Base-by-base conservation (phyloP, 2,888 invertebrate species). In the Callimorpha dominula region DNA sequence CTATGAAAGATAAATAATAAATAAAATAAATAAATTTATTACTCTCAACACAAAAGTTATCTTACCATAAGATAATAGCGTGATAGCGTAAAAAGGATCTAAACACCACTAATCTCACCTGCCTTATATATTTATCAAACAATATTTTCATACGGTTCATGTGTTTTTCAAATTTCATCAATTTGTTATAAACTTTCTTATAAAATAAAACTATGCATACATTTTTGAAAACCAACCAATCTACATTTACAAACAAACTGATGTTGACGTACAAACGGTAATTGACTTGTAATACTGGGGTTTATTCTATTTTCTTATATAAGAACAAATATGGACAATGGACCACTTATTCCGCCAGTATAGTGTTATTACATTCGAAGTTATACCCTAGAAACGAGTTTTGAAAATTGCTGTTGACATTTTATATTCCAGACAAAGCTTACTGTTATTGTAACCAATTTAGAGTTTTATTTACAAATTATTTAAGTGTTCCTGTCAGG, bases 321-420 rank as follows among this genome's bases (percentile, higher is more conserved):
- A 12, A 60, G 60, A 60, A 60, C 14, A 15, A 50, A 66, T 31
- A 14, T 66, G 66, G 31, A 65, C 63, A 63, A 63, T 69, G 63
- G 64, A 31, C 70, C 66, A 50, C 31, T 52, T 66, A n/a, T 49
- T 50, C 20, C 46, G 3, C 20, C 12, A 65, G 42, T 63, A 54
- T 57, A 57, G 42, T 60, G 57, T 31, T 17, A 68, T 68, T 68
- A 71, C 49, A 63, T 11, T 57, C 4, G 42, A 70, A n/a, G 78
- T 73, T 73, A 63, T 65, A 65, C 52, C 63, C 70, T 49, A n/a
- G 65, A 46, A 62, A 73, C 20, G 71, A 65, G 46, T 43, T 66
- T 73, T 68, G 54, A 68, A 74, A 76, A 73, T 66, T 73, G 54
- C n/a, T 67, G 31, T 72, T 76, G 74, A 49, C 65, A 77, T 78